These are phyloP conservation scores for Coremacera marginata DNA, from an alignment of 2,888 invertebrate species.

Conservation along the genomic window DNA sequence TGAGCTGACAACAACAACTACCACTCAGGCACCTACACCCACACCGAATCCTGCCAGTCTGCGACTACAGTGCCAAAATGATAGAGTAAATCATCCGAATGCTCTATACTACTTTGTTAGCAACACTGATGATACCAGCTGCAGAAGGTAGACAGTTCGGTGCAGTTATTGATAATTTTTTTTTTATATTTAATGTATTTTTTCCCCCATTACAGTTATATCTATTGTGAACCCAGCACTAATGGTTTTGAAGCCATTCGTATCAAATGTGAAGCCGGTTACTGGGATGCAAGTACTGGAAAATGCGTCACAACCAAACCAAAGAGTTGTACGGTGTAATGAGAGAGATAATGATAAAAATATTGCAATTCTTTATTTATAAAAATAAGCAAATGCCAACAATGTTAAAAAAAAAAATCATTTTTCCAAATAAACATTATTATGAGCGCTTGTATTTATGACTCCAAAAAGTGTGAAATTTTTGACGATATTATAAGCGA, in stretches of 20 bases:
- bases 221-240: slow-evolving; percentile 26
- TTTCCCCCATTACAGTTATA: slow-evolving; percentile 20
- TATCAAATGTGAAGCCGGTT: neutral
- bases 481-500: too few species aligned
- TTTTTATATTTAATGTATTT: neutral
- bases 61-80: neutral
- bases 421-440: too few species aligned
- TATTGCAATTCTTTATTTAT: too few species aligned
- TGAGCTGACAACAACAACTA: slow-evolving; percentile 19
- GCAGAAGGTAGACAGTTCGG: slow-evolving; percentile 28
- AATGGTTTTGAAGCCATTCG: neutral
- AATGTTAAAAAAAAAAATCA: too few species aligned
- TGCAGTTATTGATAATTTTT: too few species aligned
- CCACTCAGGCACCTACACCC: neutral
- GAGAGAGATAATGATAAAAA: too few species aligned
- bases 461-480: too few species aligned
- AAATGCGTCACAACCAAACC: slow-evolving; percentile 11
- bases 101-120: neutral
- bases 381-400: too few species aligned
- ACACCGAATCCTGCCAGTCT: neutral
- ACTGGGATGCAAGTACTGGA: neutral
- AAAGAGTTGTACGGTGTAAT: neutral
- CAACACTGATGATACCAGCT: neutral
- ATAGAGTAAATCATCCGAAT: neutral
- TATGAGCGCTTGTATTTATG: too few species aligned